Base-by-base conservation (phyloP, 2,888 invertebrate species). In the Limnephilus marmoratus region DNA sequence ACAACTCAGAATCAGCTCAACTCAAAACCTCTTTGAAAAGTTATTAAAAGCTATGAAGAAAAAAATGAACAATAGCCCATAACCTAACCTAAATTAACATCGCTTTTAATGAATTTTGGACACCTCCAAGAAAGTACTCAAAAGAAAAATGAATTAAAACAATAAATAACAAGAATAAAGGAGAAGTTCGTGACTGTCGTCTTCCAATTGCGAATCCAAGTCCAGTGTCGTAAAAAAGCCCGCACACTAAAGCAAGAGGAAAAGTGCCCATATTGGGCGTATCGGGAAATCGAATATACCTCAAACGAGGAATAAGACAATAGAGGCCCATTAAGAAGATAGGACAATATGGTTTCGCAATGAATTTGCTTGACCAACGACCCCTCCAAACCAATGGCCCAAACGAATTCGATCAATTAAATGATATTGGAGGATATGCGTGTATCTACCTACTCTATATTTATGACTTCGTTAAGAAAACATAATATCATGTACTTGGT, bases 351-450 rank as follows among this genome's bases (percentile, higher is more conserved):
- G 90, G 90, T 49, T 80, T 80, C 41, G 92, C 90, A 90, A 90
- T 90, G 92, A 92, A 92, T 90, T 90, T 92, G 91, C 85, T 82
- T 91, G 91, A 92, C 88, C 91, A 92, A 90, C 37, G 91, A 91
- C 91, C 92, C 68, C 68, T 68, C 68, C 92, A 89, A 86, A 31
- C 86, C 93, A 92, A 91, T 89, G 92, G 81, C 91, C 92, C 82
- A 86, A 83, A 88, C 80, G 86, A 92, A 93, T 90, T 91, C 92
- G 93, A 93, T 93, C 91, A 93, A 93, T 93, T 93, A 92, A 92
- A 93, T 92, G 93, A 93, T 93, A 93, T 93, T 93, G 93, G 81
- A 45, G 81, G 91, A 93, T 90, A 85, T 29, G 85, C 18, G 11
- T 37, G 68, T 83, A 88, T 87, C 90, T 90, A 85, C 31, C 49